Evolutionary conservation across 2,113 vertebrate species (phyloP), one percentile per base, ranked within the genome.

Genomic region (Neolamprologus brichardi): DNA sequence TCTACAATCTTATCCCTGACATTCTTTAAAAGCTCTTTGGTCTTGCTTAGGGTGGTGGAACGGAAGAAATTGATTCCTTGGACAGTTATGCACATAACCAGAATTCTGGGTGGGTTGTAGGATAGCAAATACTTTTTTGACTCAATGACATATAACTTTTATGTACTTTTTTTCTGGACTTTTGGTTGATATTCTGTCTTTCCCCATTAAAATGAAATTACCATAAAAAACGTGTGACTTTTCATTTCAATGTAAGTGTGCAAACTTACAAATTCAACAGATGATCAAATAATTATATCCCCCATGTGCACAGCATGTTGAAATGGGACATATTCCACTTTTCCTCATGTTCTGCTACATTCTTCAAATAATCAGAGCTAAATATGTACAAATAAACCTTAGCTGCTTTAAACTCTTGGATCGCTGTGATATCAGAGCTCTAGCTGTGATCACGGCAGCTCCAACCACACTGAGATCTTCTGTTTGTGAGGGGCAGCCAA

Each of bases 401-500:
- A 8, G 60, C 30, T 41, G 37, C 14, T 72, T 25, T 44, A 72
- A 72, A 17, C 14, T 12, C 3, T 28, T 75, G 23, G 0, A 28
- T 75, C 2, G 0, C 70, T 11, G 23, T 18, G 23, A 75, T 18
- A 28, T 75, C 70, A 28, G 0, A 46, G 39, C 20, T 18, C 39
- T 44, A 44, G 14, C 39, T 46, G 39, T 44, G 67, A 44, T 44
- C 37, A 72, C 20, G 0, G 67, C 20, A 44, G 39, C 13, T 72
- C 39, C 67, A 17, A 15, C 67, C 20, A 72, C 13, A 15, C 0
- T 28, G 18, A 75, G 15, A 46, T 28, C 14, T 18, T 75, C 67
- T 75, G 67, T 46, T 75, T 11, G 67, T 46, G 39, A 75, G 67
- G 67, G 67, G 67, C 39, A 46, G 15, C 67, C 41, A 46, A 17